These are phyloP conservation scores for Struthidea cinerea DNA, from an alignment of 2,113 vertebrate genomes.

Conservation along the genomic window DNA sequence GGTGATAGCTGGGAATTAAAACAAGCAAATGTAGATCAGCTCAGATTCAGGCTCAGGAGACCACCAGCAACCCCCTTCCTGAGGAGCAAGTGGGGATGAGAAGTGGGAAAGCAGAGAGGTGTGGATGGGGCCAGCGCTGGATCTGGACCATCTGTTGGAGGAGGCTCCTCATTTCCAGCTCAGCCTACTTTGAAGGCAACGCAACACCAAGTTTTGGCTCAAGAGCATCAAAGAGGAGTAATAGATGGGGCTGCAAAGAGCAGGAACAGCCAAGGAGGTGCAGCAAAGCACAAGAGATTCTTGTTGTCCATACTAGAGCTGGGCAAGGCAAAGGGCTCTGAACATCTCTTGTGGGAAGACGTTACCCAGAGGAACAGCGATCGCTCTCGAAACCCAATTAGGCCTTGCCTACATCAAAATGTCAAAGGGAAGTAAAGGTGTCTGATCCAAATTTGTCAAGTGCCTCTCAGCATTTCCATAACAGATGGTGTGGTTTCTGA, in stretches of 20 bases:
- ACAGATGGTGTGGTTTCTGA: background rate
- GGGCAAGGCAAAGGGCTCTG: accelerated
- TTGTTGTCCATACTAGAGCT: background rate
- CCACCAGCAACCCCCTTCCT: background rate
- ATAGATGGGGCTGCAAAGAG: background rate
- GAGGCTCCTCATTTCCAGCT: background rate
- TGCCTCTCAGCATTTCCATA: background rate
- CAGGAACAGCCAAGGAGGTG: background rate
- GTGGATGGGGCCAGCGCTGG: accelerated
- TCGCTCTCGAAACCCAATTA: background rate
- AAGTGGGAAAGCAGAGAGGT: background rate
- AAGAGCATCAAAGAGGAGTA: background rate
- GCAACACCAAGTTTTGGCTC: background rate
- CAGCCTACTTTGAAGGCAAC: background rate
- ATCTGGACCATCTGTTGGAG: accelerated
- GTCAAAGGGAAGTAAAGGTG: background rate
- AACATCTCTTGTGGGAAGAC: background rate
- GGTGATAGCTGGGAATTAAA: background rate
- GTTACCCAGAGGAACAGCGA: accelerated
- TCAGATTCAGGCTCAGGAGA: background rate
- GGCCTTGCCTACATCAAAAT: background rate
- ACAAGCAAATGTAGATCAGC: background rate
- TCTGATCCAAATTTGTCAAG: background rate
- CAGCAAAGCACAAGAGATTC: background rate
- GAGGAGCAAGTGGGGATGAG: background rate